phyloP scores from a whole-genome alignment of 2,888 invertebrate species.

The Hymenopus coronatus region DNA sequence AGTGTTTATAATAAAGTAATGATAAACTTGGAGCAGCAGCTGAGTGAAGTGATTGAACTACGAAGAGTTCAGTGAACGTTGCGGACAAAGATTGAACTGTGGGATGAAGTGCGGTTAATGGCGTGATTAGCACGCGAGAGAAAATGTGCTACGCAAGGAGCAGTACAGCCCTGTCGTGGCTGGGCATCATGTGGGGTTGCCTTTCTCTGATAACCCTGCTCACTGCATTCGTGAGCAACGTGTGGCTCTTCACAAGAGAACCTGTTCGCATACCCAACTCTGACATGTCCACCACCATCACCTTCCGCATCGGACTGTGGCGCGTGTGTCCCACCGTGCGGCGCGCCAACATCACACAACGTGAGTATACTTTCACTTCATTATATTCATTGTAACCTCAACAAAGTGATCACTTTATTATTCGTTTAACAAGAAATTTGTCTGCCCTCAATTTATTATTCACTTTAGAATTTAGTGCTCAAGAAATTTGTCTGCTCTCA shows the following conservation, averaged over 20 bases:
- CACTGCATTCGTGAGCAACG: slow-evolving; percentile 51
- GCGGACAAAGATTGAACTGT: too few relatives aligned
- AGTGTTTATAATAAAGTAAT: background rate
- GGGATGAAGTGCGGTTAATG: background rate
- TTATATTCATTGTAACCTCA: background rate
- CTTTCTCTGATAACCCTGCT: slow-evolving; percentile 48
- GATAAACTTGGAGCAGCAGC: background rate
- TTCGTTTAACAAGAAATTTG: too few relatives aligned
- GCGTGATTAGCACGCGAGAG: background rate
- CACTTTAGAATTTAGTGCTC: too few relatives aligned
- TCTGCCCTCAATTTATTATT: too few relatives aligned
- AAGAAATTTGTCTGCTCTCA: too few relatives aligned
- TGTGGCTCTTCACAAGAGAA: slow-evolving; percentile 53
- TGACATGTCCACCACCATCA: slow-evolving; percentile 48
- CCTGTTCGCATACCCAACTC: slow-evolving; percentile 48
- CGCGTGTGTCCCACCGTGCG: slow-evolving; percentile 51
- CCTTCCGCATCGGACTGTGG: slow-evolving; percentile 53
- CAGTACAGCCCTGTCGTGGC: slow-evolving; percentile 45
- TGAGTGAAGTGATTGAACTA: background rate
- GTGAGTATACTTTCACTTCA: slow-evolving; percentile 43
- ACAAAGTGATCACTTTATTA: too few relatives aligned
- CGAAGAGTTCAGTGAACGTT: background rate
- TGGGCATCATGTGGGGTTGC: slow-evolving; percentile 50
- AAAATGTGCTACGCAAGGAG: slow-evolving; percentile 31
- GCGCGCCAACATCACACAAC: slow-evolving; percentile 48